Evolutionary conservation across 2,888 invertebrate genomes (phyloP).

Genomic region (Orthonevra nobilis): DNA sequence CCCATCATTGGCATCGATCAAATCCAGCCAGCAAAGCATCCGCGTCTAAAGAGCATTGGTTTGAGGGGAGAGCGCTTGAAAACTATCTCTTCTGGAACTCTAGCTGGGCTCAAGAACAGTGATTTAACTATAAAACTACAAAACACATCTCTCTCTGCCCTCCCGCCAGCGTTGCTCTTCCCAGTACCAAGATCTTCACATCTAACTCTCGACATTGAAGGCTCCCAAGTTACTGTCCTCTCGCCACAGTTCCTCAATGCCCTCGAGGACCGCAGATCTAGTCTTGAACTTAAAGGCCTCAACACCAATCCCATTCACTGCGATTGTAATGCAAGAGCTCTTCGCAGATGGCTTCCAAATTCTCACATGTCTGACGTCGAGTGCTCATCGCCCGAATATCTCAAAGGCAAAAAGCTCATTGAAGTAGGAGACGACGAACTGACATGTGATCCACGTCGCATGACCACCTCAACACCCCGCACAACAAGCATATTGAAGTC

Average conservation of each 20-base stretch:
- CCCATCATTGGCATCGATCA: slow-evolving; percentile 90
- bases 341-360: slow-evolving; percentile 88
- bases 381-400: slow-evolving; percentile 86
- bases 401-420: slow-evolving; percentile 85
- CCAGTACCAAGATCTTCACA: slow-evolving; percentile 93
- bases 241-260: slow-evolving; percentile 89
- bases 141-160: slow-evolving; percentile 88
- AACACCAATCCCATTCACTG: slow-evolving; percentile 91
- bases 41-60: slow-evolving; percentile 87
- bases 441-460: slow-evolving; percentile 87
- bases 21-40: slow-evolving; percentile 88
- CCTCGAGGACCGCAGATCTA: slow-evolving; percentile 89
- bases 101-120: slow-evolving; percentile 90
- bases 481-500: slow-evolving; percentile 74
- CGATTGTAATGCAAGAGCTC: slow-evolving; percentile 90
- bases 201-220: slow-evolving; percentile 88
- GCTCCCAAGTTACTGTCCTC: slow-evolving; percentile 88
- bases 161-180: slow-evolving; percentile 92
- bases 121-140: slow-evolving; percentile 87
- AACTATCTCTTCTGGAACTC: slow-evolving; percentile 89
- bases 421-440: slow-evolving; percentile 91
- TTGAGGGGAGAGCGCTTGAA: slow-evolving; percentile 88
- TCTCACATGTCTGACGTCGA: slow-evolving; percentile 83
- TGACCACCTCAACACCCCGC: slow-evolving; percentile 77
- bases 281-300: slow-evolving; percentile 87